These are phyloP conservation scores for Silurus aristotelis DNA, from an alignment of 2,797 vertebrate genomes.

Conservation along the genomic window DNA sequence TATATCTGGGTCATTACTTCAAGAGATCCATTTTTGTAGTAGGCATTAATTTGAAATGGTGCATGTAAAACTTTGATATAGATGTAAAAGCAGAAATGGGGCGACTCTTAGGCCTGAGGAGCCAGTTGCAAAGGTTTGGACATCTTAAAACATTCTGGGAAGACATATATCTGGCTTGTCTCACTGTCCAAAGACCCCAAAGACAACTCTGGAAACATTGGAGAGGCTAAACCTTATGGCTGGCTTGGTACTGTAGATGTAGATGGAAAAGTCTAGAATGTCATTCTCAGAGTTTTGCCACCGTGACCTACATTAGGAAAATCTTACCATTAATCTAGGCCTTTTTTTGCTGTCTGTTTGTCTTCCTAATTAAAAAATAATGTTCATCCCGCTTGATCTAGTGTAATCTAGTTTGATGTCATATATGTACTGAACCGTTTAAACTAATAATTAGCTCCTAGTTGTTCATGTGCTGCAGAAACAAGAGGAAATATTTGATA, in stretches of 20 bases:
- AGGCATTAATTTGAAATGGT: neutral
- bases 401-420: neutral
- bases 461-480: neutral
- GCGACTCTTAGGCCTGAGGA: neutral
- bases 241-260: neutral
- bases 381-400: neutral
- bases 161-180: neutral
- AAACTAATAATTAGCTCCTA: neutral
- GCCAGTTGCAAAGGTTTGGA: neutral
- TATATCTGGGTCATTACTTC: neutral
- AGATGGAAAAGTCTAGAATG: neutral
- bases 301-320: neutral
- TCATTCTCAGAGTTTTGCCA: neutral
- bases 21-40: neutral
- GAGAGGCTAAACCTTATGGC: neutral
- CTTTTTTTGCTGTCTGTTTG: neutral
- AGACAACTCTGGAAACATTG: neutral
- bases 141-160: neutral
- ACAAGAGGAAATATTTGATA: neutral
- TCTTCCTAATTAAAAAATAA: neutral
- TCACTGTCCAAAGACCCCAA: neutral
- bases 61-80: neutral
- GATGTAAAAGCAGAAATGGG: neutral
- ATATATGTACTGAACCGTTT: neutral
- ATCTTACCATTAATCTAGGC: neutral